Evolutionary conservation across 1,140 invertebrate species (phyloP).

Genomic region (Choristoneura fumiferana): DNA sequence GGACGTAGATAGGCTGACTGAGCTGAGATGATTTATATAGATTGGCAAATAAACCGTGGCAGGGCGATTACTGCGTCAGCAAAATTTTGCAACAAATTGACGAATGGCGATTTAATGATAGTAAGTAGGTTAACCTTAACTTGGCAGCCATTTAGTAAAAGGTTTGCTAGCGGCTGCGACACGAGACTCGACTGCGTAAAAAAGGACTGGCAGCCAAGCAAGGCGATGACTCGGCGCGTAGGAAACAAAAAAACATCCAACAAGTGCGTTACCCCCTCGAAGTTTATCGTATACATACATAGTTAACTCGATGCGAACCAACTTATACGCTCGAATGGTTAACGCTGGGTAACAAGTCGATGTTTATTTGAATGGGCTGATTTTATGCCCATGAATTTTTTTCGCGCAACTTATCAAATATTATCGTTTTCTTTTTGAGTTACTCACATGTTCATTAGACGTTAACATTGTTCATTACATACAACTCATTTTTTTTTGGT

Average conservation of each 20-base stretch:
- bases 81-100: too few species aligned
- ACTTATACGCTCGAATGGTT: slow-evolving; percentile 7
- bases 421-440: too few species aligned
- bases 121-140: not conserved
- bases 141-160: slow-evolving; percentile 48
- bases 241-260: slow-evolving; percentile 59
- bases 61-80: too few species aligned
- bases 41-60: too few species aligned
- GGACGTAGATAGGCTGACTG: too few species aligned
- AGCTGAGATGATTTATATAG: too few species aligned
- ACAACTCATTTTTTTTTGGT: too few species aligned
- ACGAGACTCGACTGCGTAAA: slow-evolving; percentile 60
- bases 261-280: slow-evolving; percentile 76
- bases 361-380: not conserved
- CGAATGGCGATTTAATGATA: too few species aligned
- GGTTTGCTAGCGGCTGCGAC: slow-evolving; percentile 44
- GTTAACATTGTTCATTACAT: too few species aligned
- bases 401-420: not conserved
- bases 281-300: slow-evolving; percentile 66
- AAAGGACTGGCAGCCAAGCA: slow-evolving; percentile 50
- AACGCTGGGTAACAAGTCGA: not conserved
- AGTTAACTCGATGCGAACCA: slow-evolving; percentile 43
- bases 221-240: slow-evolving; percentile 68
- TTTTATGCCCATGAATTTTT: slow-evolving; percentile 3
- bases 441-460: too few species aligned